Evolutionary conservation across 2,888 invertebrate species (phyloP), one percentile per base, ranked within the genome.

Genomic region (Anticlea derivata): DNA sequence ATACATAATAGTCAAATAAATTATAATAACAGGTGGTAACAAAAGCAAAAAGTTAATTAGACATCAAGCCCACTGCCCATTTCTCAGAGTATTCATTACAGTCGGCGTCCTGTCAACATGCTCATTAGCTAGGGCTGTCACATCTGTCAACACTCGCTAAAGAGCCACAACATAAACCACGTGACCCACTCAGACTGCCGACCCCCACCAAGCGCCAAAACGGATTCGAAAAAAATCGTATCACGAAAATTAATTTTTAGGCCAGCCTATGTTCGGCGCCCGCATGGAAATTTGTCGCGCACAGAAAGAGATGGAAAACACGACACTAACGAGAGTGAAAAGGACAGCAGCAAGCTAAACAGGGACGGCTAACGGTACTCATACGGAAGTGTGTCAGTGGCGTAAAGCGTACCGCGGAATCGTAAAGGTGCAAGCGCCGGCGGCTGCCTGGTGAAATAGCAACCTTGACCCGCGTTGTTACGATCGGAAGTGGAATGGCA

Each of bases 331-430:
- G 86, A 88, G 89, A 88, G 87, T 83, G 89, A 89, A 84, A 82
- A 86, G 86, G 85, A 85, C 73, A 75, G 76, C 65, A 68, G 75
- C 66, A 74, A 62, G 66, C 73, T 64, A 81, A 87, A 87, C 79
- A 78, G 86, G 86, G 89, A 81, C 90, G 83, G 62, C 76, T 91
- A 91, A 91, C 91, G 91, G 91, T 88, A 87, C 78, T 62, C 79
- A 75, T 76, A 76, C 83, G 86, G 89, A 91, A 89, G 89, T 91
- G 80, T 91, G 91, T 91, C 90, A 91, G 86, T 88, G 79, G 88
- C 88, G 86, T 88, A 84, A 83, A 85, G 66, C 66, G 61, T 43
- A 60, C 66, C 66, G 64, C 65, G 69, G 65, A 65, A 65, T 59
- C 68, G 69, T 66, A 70, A 73, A 75, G 85, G 71, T 78, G 79